A percentile compares a stretch with the other conserved stretches of the same genome.
These are phyloP conservation scores for Oreortyx pictus DNA, from an alignment of 2,797 vertebrate species.

Conservation along the genomic window DNA sequence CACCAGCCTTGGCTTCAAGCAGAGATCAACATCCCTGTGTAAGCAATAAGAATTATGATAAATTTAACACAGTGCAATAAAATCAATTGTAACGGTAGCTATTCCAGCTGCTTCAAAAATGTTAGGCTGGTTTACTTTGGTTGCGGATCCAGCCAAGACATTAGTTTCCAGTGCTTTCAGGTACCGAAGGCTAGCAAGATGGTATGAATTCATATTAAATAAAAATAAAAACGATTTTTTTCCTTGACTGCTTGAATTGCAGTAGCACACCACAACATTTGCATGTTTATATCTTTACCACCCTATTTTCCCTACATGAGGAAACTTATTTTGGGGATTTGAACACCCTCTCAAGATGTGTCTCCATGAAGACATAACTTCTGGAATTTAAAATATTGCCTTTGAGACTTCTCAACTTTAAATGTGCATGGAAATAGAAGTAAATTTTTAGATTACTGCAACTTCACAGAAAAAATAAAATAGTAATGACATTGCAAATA, in stretches of 20 bases:
- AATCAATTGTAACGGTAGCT: neutral
- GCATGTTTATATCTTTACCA: neutral
- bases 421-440: neutral
- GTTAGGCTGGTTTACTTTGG: neutral
- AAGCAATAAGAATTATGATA: neutral
- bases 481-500: neutral
- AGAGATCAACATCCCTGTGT: neutral
- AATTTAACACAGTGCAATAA: conserved; percentile 6
- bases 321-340: neutral
- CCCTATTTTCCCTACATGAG: neutral
- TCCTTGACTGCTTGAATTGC: neutral
- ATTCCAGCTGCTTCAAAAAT: neutral
- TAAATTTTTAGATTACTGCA: neutral
- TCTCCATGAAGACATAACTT: neutral
- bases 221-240: neutral
- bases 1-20: neutral
- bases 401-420: neutral
- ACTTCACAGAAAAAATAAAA: neutral
- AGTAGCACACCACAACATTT: neutral
- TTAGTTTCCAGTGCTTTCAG: neutral
- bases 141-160: neutral
- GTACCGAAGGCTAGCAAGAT: neutral
- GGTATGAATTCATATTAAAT: neutral
- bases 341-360: neutral
- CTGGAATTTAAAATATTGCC: neutral